phyloP scores from a whole-genome alignment of 2,888 invertebrate genomes.

The Copidosoma aretas region DNA sequence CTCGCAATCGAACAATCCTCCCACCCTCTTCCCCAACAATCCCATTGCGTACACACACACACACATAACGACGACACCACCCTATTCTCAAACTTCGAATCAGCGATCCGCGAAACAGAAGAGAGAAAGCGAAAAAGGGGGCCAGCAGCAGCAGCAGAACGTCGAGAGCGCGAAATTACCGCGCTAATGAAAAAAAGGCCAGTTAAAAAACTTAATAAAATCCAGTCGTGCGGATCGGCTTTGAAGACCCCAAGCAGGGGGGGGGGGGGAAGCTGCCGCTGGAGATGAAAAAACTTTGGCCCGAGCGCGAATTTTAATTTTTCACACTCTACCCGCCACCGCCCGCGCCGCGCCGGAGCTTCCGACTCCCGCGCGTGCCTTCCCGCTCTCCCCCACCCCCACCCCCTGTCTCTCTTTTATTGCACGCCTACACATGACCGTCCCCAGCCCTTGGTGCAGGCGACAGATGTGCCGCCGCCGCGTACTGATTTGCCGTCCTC shows the following conservation, averaged over 20 bases:
- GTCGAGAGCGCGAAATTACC: not conserved
- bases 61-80: too few relatives aligned
- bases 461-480: constrained; percentile 51
- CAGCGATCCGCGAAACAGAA: not conserved
- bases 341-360: not conserved
- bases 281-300: constrained; percentile 24
- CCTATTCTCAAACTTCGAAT: too few relatives aligned
- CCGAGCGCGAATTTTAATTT: constrained; percentile 29
- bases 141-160: too few relatives aligned
- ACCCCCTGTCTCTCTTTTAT: constrained; percentile 8
- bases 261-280: too few relatives aligned
- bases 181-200: constrained; percentile 14
- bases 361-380: not conserved
- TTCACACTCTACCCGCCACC: constrained; percentile 16
- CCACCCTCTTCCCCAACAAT: too few relatives aligned
- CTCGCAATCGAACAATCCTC: too few relatives aligned
- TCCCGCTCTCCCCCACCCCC: not conserved
- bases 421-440: not conserved
- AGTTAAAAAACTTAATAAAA: constrained; percentile 21
- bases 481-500: constrained; percentile 47
- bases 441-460: not conserved
- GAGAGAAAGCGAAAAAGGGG: not conserved
- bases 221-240: constrained; percentile 1
- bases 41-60: too few relatives aligned
- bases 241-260: not conserved